Evolutionary conservation across 1,140 invertebrate genomes (phyloP).

Genomic region (Cryptotermes secundus): DNA sequence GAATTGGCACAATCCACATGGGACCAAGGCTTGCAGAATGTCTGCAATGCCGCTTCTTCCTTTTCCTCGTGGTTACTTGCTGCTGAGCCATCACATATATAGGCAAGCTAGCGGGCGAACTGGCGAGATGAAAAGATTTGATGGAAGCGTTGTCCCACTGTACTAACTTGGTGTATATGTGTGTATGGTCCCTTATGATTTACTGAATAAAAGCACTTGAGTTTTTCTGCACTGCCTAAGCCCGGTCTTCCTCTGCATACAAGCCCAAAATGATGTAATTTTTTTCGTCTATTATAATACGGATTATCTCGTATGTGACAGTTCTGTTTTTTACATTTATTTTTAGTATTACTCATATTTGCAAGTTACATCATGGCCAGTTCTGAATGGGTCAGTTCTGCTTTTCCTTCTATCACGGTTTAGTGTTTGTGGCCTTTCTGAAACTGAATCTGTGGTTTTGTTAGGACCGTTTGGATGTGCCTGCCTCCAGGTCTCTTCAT

Average conservation of each 20-base stretch:
- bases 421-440: too few relatives aligned
- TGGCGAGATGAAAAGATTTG: constrained; percentile 24
- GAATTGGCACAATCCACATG: constrained; percentile 19
- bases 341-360: too few relatives aligned
- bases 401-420: too few relatives aligned
- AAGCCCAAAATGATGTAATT: too few relatives aligned
- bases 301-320: too few relatives aligned
- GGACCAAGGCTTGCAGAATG: constrained; percentile 22
- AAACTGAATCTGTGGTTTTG: too few relatives aligned
- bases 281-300: too few relatives aligned
- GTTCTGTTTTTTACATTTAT: too few relatives aligned
- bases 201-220: constrained; percentile 8
- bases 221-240: background rate
- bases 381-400: too few relatives aligned
- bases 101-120: background rate
- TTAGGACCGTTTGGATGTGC: too few relatives aligned
- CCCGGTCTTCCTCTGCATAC: background rate
- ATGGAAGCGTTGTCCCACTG: background rate
- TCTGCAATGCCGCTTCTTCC: background rate
- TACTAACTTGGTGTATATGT: background rate
- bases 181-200: background rate
- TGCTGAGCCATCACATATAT: background rate
- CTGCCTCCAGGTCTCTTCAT: too few relatives aligned
- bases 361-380: too few relatives aligned
- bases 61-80: background rate